phyloP scores from a whole-genome alignment of 1,140 invertebrate genomes.

The Chymomyza costata region DNA sequence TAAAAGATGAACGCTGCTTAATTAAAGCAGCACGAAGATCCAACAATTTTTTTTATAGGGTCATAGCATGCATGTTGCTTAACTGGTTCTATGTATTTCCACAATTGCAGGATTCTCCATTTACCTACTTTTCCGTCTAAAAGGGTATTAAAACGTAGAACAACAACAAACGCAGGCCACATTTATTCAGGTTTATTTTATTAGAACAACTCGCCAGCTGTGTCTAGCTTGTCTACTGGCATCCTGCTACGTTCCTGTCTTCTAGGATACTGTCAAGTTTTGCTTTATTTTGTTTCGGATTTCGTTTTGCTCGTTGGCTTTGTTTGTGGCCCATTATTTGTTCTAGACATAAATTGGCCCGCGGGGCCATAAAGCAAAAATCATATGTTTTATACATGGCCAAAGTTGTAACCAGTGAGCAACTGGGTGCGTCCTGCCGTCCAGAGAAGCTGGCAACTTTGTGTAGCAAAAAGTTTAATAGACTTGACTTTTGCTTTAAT shows the following conservation, averaged over 20 bases:
- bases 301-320: conserved; percentile 3
- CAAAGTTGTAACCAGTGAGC: conserved; percentile 31
- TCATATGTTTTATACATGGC: conserved; percentile 71
- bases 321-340: conserved; percentile 25
- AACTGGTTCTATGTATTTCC: too few relatives aligned
- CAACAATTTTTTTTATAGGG: too few relatives aligned
- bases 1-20: too few relatives aligned
- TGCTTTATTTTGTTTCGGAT: conserved; percentile 24
- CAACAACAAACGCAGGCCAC: conserved; percentile 24
- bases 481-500: conserved; percentile 51
- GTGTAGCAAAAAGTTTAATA: conserved; percentile 54
- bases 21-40: too few relatives aligned
- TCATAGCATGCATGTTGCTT: too few relatives aligned
- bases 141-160: too few relatives aligned
- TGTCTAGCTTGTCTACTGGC: conserved; percentile 15
- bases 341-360: conserved; percentile 67
- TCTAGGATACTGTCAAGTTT: background rate
- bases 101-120: too few relatives aligned
- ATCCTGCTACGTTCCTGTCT: conserved; percentile 23
- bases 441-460: background rate
- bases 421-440: background rate
- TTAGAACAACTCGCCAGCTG: conserved; percentile 26
- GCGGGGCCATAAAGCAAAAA: conserved; percentile 66
- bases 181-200: conserved; percentile 61
- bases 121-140: too few relatives aligned